phyloP scores from a whole-genome alignment of 2,888 invertebrate genomes.

The Drosophila anomalata region DNA sequence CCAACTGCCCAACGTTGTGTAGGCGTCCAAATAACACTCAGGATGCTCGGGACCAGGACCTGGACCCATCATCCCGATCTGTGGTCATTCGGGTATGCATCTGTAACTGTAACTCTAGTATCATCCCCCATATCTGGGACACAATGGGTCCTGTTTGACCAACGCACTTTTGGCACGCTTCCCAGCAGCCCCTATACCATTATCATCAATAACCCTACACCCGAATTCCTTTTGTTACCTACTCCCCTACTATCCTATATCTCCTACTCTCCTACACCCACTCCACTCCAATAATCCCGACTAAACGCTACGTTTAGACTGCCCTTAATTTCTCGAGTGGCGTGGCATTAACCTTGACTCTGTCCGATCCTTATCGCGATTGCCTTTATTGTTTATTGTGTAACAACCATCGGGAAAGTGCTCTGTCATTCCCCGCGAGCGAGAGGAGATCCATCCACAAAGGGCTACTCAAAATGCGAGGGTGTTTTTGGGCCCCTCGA shows the following conservation, averaged over 20 bases:
- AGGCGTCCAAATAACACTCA: conserved; percentile 71
- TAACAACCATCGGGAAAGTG: conserved; percentile 63
- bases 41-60: conserved; percentile 12
- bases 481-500: conserved; percentile 55
- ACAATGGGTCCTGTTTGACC: conserved; percentile 58
- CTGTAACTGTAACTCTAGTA: conserved; percentile 5
- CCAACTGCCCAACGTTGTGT: conserved; percentile 68
- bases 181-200: conserved; percentile 38
- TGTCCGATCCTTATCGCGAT: conserved; percentile 70
- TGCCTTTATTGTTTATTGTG: conserved; percentile 69
- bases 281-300: conserved; percentile 36
- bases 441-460: conserved; percentile 3
- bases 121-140: conserved; percentile 44
- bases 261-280: conserved; percentile 16
- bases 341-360: conserved; percentile 58
- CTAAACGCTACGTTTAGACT: conserved; percentile 72
- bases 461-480: conserved; percentile 47
- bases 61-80: conserved; percentile 43
- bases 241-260: background rate
- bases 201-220: conserved; percentile 47
- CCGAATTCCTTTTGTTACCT: conserved; percentile 37
- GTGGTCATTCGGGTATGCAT: conserved; percentile 54
- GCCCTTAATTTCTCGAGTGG: conserved; percentile 67
- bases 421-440: conserved; percentile 63
- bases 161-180: conserved; percentile 76